Evolutionary conservation across 2,797 vertebrate genomes (phyloP).

Genomic region (Trachurus trachurus): DNA sequence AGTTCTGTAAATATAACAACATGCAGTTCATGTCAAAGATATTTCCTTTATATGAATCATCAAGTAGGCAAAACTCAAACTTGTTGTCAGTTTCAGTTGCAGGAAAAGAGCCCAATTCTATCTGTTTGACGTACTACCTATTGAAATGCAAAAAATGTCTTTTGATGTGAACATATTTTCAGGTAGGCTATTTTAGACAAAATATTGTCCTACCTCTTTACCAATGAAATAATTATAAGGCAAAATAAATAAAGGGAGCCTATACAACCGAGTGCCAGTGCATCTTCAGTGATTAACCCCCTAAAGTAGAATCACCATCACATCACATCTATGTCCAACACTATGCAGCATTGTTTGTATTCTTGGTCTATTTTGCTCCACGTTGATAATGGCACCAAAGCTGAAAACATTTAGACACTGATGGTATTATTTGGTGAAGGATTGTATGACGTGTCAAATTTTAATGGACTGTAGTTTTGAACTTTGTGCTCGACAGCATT

Average conservation of each 20-base stretch:
- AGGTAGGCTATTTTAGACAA: background rate
- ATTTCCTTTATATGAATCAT: background rate
- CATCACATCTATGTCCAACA: background rate
- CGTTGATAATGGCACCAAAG: no score
- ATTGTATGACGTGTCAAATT: background rate
- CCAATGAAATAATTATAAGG: background rate
- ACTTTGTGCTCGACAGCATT: background rate
- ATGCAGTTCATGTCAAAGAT: background rate
- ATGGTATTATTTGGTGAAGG: background rate
- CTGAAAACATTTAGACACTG: background rate
- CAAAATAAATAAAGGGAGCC: background rate
- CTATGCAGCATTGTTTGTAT: background rate
- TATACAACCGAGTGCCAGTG: background rate
- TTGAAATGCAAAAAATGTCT: background rate
- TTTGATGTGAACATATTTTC: background rate
- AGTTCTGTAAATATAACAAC: no score
- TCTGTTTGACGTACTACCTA: background rate
- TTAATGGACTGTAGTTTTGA: background rate
- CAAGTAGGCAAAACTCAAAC: constrained; percentile 4
- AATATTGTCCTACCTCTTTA: background rate
- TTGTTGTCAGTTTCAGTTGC: background rate
- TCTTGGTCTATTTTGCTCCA: background rate
- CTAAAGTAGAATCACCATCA: background rate
- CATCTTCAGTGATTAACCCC: background rate
- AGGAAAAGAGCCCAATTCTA: background rate